Evolutionary conservation across 2,797 vertebrate genomes (phyloP).

Genomic region (Balearica regulorum): DNA sequence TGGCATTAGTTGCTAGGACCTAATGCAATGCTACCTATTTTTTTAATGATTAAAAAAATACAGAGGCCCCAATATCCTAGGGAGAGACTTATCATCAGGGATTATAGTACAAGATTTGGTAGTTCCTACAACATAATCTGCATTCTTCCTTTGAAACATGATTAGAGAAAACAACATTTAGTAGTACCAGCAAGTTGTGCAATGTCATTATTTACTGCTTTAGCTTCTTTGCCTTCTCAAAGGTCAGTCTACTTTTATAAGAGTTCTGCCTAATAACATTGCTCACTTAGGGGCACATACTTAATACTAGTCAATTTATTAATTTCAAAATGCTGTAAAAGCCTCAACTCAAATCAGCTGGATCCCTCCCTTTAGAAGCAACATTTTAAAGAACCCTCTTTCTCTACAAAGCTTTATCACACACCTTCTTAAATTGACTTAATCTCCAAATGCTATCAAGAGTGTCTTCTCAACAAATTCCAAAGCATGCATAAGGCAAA

Average conservation of each 20-base stretch:
- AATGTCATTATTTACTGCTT: background rate
- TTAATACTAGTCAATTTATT: background rate
- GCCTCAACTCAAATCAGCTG: background rate
- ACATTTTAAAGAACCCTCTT: fast-evolving
- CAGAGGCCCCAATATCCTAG: fast-evolving
- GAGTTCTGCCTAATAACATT: background rate
- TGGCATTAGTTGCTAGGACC: background rate
- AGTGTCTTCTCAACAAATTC: background rate
- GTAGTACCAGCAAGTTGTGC: background rate
- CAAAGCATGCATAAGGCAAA: background rate
- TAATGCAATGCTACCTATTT: background rate
- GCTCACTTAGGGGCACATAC: background rate
- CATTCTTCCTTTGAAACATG: background rate
- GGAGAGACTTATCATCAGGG: background rate
- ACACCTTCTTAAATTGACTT: background rate
- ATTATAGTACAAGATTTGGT: background rate
- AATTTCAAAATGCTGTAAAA: background rate
- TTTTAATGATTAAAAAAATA: background rate
- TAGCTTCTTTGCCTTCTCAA: background rate
- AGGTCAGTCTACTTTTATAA: background rate
- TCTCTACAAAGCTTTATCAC: background rate
- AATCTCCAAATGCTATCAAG: background rate
- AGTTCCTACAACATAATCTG: background rate
- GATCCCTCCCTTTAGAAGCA: background rate
- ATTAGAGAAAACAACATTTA: background rate